Conservation (phyloP, 2,113 vertebrate genomes). For the Ancistrus triradiatus region DNA sequence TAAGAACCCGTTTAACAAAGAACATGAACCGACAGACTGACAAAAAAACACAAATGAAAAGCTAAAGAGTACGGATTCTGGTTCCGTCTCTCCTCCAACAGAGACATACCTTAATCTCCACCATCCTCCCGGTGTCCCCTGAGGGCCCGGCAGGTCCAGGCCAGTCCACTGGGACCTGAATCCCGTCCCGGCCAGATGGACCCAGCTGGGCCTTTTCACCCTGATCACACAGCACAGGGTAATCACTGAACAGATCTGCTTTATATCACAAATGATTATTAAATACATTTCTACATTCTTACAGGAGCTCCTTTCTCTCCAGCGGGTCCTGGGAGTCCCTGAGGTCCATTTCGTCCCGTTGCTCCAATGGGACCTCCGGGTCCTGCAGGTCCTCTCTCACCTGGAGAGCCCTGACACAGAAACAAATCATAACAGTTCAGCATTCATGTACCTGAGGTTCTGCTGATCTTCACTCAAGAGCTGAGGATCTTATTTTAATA, state of each 20-base stretch:
- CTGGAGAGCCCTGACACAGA: slow-evolving; percentile 83
- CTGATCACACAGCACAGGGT: slow-evolving; percentile 67
- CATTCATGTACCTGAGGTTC: too few species aligned
- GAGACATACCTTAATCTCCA: slow-evolving; percentile 78
- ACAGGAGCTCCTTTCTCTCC: slow-evolving; percentile 96
- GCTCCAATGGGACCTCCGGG: slow-evolving; percentile 90
- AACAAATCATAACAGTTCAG: too few species aligned
- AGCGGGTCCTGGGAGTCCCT: slow-evolving; percentile 89
- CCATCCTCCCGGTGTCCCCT: slow-evolving; percentile 96
- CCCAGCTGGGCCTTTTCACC: slow-evolving; percentile 95
- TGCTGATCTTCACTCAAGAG: too few species aligned
- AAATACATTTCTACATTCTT: slow-evolving; percentile 63
- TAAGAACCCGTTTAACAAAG: neutral
- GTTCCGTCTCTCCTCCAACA: neutral
- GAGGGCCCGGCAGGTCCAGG: slow-evolving; percentile 91
- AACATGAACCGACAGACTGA: neutral
- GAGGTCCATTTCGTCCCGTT: slow-evolving; percentile 89
- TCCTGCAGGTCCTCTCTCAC: slow-evolving; percentile 89
- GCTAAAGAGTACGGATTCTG: neutral
- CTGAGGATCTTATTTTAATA: too few species aligned
- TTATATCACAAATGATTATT: too few species aligned
- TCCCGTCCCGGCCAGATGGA: slow-evolving; percentile 91
- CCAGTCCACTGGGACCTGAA: slow-evolving; percentile 95
- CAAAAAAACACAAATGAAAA: too few species aligned
- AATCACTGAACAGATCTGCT: slow-evolving; percentile 34